Evolutionary conservation across 2,888 invertebrate genomes (phyloP).

Genomic region (Ashinkailepas kermadecensis): DNA sequence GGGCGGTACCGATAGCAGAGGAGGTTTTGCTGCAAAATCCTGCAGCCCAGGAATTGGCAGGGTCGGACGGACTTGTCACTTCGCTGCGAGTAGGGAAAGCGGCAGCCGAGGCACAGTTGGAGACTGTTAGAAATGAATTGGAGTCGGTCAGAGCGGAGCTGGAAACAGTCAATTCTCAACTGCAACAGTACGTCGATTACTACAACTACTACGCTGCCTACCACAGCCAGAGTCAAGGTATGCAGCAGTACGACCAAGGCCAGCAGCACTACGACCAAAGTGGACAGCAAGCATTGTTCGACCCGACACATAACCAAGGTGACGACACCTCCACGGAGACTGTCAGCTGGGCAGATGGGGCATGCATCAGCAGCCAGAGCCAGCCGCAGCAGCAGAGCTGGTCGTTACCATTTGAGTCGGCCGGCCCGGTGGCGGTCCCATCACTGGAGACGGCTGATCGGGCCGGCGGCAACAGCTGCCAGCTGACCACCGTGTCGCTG

Average conservation of each 20-base stretch:
- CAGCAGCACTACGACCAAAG: not conserved
- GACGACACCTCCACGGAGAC: too few relatives aligned
- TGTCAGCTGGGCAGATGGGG: too few relatives aligned
- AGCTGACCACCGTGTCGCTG: not conserved
- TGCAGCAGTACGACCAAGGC: not conserved
- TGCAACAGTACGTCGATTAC: conserved; percentile 10
- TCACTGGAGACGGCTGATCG: too few relatives aligned
- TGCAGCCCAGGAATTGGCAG: too few relatives aligned
- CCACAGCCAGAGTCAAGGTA: not conserved
- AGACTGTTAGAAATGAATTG: not conserved
- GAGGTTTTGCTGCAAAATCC: too few relatives aligned
- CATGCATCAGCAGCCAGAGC: not conserved
- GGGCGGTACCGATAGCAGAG: too few relatives aligned
- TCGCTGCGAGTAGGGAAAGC: not conserved
- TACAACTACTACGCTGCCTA: conserved; percentile 15
- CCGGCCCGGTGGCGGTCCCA: too few relatives aligned
- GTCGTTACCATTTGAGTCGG: not conserved
- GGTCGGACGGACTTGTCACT: too few relatives aligned
- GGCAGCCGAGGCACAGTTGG: not conserved
- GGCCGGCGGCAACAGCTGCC: not conserved
- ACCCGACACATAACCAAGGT: too few relatives aligned
- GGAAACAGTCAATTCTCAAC: not conserved
- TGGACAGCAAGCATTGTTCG: not conserved
- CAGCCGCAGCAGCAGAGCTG: not conserved
- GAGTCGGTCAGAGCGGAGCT: not conserved